Conservation (phyloP, 2,113 vertebrate species). For the Turnix velox region DNA sequence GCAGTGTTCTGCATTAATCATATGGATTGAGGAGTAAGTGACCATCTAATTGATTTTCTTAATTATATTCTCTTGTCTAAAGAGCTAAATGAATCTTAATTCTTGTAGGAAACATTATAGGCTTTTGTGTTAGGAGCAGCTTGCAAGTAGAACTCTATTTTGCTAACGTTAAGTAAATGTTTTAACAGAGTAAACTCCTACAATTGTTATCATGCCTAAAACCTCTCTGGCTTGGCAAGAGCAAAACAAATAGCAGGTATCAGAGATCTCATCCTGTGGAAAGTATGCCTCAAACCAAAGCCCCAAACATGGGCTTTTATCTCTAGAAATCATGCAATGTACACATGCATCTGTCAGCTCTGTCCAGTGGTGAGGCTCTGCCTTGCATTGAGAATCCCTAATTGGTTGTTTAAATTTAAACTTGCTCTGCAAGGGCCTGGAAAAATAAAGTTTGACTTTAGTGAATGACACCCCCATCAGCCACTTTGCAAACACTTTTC, state of each 20-base stretch:
- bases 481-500: not conserved
- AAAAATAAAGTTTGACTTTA: not conserved
- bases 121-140: not conserved
- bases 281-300: constrained; percentile 26
- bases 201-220: not conserved
- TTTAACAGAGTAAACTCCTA: not conserved
- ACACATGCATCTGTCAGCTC: not conserved
- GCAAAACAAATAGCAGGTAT: constrained; percentile 16
- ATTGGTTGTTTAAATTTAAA: not conserved
- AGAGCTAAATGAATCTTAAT: not conserved
- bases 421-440: not conserved
- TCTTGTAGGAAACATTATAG: not conserved
- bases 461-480: not conserved
- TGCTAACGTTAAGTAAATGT: not conserved
- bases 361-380: not conserved
- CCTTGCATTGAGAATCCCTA: not conserved
- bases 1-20: not conserved
- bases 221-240: not conserved
- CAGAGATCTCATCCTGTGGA: constrained; percentile 45
- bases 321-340: not conserved
- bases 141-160: not conserved
- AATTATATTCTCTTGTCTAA: not conserved
- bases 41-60: not conserved
- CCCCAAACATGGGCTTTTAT: constrained; percentile 1
- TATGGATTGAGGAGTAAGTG: not conserved